These are phyloP conservation scores for Aplysina aerophoba DNA, from an alignment of 37 sponge, comb jelly and placozoan genomes.

Conservation along the genomic window DNA sequence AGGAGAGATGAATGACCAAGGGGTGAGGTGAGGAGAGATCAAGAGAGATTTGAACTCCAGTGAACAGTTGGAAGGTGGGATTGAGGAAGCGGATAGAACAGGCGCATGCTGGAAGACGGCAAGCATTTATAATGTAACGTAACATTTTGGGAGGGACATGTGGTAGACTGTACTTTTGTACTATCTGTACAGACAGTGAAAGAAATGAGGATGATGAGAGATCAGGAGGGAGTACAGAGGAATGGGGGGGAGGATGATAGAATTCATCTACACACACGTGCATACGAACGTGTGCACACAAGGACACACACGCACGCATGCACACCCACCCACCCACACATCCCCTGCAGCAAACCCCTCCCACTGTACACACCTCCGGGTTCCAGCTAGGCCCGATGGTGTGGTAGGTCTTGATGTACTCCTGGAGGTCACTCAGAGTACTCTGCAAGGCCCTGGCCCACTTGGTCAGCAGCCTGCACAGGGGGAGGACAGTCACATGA, in stretches of 20 bases:
- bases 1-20: no score
- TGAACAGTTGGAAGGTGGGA: no score
- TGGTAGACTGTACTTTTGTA: no score
- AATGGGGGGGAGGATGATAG: not conserved
- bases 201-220: no score
- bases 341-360: slow-evolving; percentile 9
- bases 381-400: slow-evolving; percentile 90
- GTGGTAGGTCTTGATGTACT: slow-evolving; percentile 81
- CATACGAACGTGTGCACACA: slow-evolving; percentile 28
- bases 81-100: no score
- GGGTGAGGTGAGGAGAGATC: no score
- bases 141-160: no score
- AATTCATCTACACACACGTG: not conserved
- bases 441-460: slow-evolving; percentile 75
- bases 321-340: slow-evolving; percentile 32
- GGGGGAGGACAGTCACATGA: not conserved
- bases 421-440: slow-evolving; percentile 57
- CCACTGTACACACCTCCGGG: slow-evolving; percentile 43
- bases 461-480: slow-evolving; percentile 57
- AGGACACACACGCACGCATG: not conserved
- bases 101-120: no score
- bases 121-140: no score
- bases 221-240: no score
- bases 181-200: no score
- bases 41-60: no score